A percentile compares a stretch with the other conserved stretches of the same genome.
Conservation (phyloP, 2,113 vertebrate species). For the Phyllopteryx taeniolatus region DNA sequence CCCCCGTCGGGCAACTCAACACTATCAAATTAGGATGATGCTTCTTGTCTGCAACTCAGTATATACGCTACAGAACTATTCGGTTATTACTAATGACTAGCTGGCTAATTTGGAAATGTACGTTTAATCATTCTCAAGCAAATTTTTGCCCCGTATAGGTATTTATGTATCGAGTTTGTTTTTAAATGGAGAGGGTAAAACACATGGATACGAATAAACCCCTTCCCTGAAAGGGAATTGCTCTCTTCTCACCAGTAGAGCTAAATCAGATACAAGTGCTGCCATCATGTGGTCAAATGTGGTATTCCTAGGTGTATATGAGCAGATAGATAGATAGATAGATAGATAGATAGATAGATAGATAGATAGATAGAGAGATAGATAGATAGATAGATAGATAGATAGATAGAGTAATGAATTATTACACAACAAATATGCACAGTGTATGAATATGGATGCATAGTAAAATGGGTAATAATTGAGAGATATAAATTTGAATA, state of each 20-base stretch:
- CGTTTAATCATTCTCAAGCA: slow-evolving; percentile 26
- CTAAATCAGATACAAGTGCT: slow-evolving; percentile 17
- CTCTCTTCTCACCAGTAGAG: slow-evolving; percentile 19
- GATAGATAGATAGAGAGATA: not conserved
- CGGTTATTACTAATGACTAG: not conserved
- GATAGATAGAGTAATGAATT: not conserved
- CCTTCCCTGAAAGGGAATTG: slow-evolving; percentile 47
- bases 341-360: not conserved
- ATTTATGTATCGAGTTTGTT: slow-evolving; percentile 17
- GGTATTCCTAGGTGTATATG: not conserved
- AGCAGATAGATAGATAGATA: not conserved
- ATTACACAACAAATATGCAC: no score
- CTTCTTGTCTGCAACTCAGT: slow-evolving; percentile 3
- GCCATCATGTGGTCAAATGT: slow-evolving; percentile 54
- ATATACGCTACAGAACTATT: not conserved
- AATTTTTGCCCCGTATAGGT: slow-evolving; percentile 41
- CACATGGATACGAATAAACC: slow-evolving; percentile 47
- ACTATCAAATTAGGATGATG: not conserved
- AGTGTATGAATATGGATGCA: no score
- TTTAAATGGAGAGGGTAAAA: slow-evolving; percentile 21
- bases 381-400: not conserved
- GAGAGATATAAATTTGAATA: no score
- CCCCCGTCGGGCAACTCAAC: no score
- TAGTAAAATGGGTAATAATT: no score
- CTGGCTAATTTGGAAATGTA: slow-evolving; percentile 22